Evolutionary conservation across 2,888 invertebrate species (phyloP), one percentile per base, ranked within the genome.

Genomic region (Tetheella fluctuosa): DNA sequence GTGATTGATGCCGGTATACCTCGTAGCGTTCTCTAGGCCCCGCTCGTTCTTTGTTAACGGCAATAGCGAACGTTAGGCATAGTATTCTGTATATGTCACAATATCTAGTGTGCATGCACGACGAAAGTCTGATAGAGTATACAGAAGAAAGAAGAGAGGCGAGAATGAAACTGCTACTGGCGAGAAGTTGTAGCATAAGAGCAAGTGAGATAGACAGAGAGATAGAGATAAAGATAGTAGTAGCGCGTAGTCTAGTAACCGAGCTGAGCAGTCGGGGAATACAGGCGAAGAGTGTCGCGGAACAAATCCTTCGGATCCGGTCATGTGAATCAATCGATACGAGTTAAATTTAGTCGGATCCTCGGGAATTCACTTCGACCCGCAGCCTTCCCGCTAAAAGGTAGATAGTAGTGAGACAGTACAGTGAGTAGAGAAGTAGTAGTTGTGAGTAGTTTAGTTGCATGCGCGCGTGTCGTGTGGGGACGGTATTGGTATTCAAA

Each of bases 401-500:
- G 89, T 89, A 88, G 65, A 85, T 73, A 86, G 85, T 85, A 87
- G 87, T 89, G 80, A 86, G 85, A 89, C 74, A 90, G 90, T 90
- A 88, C 74, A 88, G 90, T 91, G 90, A 91, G 92, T 93, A 89
- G 83, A 89, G 84, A 89, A 90, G 88, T 88, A 90, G 88, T 88
- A 89, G 86, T 89, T 87, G 91, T 92, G 91, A 90, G 91, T 91
- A 82, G 85, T 87, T 84, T 77, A 85, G 83, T 83, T 86, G 86
- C 92, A 92, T 92, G 93, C 92, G 91, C 93, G 91, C 90, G 91
- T 92, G 91, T 92, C 84, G 89, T 91, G 93, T 92, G 83, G 87
- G 84, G 85, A 87, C 86, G 93, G 94, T 94, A 95, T 95, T 95
- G 95, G 95, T 95, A 95, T 95, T 95, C 95, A 95, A 95, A 95